phyloP scores from a whole-genome alignment of 2,888 invertebrate species.

The Rhingia campestris region DNA sequence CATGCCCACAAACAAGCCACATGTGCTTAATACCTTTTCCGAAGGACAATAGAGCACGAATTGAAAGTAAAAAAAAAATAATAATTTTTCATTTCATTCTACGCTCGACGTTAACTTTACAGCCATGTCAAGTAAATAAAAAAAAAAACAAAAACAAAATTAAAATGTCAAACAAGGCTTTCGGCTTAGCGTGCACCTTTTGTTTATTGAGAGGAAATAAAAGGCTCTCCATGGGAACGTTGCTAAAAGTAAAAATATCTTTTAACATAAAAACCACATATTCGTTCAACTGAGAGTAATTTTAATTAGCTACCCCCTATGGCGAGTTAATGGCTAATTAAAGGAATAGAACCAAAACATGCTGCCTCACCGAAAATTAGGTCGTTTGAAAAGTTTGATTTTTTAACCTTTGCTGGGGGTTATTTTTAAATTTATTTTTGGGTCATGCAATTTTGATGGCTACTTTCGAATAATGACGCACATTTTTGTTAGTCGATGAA shows the following conservation, averaged over 20 bases:
- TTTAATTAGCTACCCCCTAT: slow-evolving; percentile 50
- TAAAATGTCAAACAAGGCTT: slow-evolving; percentile 39
- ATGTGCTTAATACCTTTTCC: slow-evolving; percentile 40
- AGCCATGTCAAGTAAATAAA: slow-evolving; percentile 40
- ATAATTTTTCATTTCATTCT: slow-evolving; percentile 9
- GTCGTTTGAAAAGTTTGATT: not conserved
- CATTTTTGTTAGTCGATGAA: no score
- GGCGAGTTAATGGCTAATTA: slow-evolving; percentile 39
- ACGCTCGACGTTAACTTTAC: slow-evolving; percentile 27
- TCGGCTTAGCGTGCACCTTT: slow-evolving; percentile 39
- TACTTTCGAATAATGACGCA: no score
- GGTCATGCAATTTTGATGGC: no score
- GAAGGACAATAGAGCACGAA: slow-evolving; percentile 32
- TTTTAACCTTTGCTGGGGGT: slow-evolving; percentile 1
- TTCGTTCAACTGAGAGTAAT: slow-evolving; percentile 45
- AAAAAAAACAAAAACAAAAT: slow-evolving; percentile 22
- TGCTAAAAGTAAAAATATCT: slow-evolving; percentile 39
- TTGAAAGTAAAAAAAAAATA: slow-evolving; percentile 23
- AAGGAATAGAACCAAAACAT: slow-evolving; percentile 9
- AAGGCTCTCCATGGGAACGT: slow-evolving; percentile 5
- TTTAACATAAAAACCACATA: slow-evolving; percentile 11
- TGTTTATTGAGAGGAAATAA: slow-evolving; percentile 10
- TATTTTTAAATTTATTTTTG: not conserved
- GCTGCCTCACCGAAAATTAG: not conserved
- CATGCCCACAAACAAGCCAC: not conserved